Evolutionary conservation across 2,113 vertebrate species (phyloP).

Genomic region (Polypterus bichir): DNA sequence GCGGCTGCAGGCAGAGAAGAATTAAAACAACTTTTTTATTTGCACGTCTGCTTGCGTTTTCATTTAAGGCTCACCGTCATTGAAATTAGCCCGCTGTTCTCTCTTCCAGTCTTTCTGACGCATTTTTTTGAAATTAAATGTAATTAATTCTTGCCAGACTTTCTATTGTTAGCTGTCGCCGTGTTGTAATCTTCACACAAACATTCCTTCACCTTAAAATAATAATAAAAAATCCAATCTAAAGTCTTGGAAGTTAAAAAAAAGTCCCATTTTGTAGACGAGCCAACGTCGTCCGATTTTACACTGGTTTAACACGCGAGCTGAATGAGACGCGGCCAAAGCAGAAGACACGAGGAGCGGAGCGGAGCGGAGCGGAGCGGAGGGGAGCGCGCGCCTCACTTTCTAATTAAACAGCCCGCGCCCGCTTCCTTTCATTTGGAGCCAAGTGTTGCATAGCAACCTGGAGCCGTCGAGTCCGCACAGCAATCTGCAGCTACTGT

Average conservation of each 20-base stretch:
- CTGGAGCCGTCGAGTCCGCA: conserved; percentile 14
- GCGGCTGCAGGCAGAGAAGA: too few relatives aligned
- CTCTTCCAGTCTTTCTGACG: too few relatives aligned
- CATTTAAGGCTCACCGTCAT: too few relatives aligned
- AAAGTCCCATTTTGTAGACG: neutral
- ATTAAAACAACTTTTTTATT: too few relatives aligned
- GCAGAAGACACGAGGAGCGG: neutral
- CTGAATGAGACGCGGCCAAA: neutral
- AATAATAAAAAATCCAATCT: neutral
- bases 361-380: conserved; percentile 1
- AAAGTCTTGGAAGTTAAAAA: neutral
- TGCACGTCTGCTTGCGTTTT: too few relatives aligned
- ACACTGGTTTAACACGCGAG: conserved; percentile 5
- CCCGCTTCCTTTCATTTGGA: conserved; percentile 14
- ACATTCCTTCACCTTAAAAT: neutral
- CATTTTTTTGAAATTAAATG: neutral
- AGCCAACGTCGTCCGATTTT: neutral
- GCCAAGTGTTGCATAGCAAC: conserved; percentile 21
- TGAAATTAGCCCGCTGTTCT: too few relatives aligned
- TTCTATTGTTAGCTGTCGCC: neutral
- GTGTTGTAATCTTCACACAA: neutral
- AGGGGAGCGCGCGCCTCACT: conserved; percentile 1
- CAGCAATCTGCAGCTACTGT: conserved; percentile 1
- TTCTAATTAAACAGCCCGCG: conserved; percentile 1
- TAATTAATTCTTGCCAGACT: neutral